These are phyloP conservation scores for Steinernema scapterisci DNA, from an alignment of 2,888 invertebrate species.

Conservation along the genomic window DNA sequence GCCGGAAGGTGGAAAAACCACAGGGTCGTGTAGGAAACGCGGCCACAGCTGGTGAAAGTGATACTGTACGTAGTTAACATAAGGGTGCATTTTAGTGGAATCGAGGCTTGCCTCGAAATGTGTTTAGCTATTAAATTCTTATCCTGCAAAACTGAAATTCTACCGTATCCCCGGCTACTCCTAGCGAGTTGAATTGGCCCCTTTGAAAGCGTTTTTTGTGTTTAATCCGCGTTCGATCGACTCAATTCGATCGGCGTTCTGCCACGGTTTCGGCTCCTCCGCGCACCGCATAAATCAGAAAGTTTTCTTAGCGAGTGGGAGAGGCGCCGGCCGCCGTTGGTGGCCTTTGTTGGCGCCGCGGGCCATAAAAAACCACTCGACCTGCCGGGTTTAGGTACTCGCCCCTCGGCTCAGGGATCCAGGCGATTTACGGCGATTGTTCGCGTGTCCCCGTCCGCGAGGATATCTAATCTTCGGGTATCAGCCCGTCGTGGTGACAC, in stretches of 20 bases:
- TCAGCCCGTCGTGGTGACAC: neutral
- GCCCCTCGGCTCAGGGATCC: neutral
- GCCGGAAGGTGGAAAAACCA: slow-evolving; percentile 32
- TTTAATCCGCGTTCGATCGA: no score
- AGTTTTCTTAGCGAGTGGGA: slow-evolving; percentile 13
- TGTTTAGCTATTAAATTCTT: no score
- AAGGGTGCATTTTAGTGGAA: no score
- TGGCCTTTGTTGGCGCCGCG: slow-evolving; percentile 25
- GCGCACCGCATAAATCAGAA: slow-evolving; percentile 8
- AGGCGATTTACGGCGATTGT: slow-evolving; percentile 30
- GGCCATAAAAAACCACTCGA: slow-evolving; percentile 29
- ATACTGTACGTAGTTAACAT: no score
- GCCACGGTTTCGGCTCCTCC: neutral
- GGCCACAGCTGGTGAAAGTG: slow-evolving; percentile 14
- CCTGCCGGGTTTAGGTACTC: slow-evolving; percentile 25
- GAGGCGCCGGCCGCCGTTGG: slow-evolving; percentile 10
- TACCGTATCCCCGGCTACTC: no score
- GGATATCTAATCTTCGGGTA: neutral
- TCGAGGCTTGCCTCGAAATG: no score
- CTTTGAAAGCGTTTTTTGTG: no score
- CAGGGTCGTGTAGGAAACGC: slow-evolving; percentile 19
- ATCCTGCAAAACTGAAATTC: no score
- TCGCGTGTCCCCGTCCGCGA: slow-evolving; percentile 1
- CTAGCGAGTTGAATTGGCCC: no score
- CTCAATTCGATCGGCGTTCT: neutral